phyloP scores from a whole-genome alignment of 1,140 invertebrate species.

The Rhagoletis zephyria region DNA sequence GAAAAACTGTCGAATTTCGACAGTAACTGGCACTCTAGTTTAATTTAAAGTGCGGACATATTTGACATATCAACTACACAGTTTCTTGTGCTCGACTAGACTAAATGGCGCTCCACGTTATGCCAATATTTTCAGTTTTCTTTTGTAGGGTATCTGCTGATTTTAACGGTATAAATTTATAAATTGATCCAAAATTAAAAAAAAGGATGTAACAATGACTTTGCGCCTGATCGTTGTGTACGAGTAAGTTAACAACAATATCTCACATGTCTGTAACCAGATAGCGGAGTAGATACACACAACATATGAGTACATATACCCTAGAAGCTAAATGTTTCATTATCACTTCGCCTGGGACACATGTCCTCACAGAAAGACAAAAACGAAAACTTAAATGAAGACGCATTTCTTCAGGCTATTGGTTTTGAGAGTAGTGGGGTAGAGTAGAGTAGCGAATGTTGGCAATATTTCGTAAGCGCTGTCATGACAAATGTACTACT shows the following conservation, averaged over 20 bases:
- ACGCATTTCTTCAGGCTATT: conserved; percentile 8
- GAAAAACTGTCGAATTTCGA: no score
- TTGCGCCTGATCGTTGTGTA: background rate
- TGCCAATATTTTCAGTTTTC: no score
- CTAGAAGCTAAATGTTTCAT: conserved; percentile 34
- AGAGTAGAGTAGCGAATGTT: background rate
- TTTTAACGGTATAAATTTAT: no score
- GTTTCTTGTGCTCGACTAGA: no score
- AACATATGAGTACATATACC: background rate
- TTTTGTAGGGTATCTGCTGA: no score
- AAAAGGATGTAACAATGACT: no score
- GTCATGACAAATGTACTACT: conserved; percentile 50
- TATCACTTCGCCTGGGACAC: conserved; percentile 42
- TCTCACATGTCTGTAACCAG: background rate
- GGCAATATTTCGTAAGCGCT: background rate
- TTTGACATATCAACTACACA: no score
- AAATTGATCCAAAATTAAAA: no score
- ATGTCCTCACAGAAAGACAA: background rate
- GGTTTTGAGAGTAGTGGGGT: background rate
- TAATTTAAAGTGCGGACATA: no score
- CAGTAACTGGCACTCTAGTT: no score
- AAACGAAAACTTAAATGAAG: conserved; percentile 15
- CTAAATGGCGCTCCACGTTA: no score
- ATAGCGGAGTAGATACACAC: background rate
- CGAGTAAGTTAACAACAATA: background rate